Conservation (phyloP, 2,888 invertebrate genomes). For the Timema cristinae region DNA sequence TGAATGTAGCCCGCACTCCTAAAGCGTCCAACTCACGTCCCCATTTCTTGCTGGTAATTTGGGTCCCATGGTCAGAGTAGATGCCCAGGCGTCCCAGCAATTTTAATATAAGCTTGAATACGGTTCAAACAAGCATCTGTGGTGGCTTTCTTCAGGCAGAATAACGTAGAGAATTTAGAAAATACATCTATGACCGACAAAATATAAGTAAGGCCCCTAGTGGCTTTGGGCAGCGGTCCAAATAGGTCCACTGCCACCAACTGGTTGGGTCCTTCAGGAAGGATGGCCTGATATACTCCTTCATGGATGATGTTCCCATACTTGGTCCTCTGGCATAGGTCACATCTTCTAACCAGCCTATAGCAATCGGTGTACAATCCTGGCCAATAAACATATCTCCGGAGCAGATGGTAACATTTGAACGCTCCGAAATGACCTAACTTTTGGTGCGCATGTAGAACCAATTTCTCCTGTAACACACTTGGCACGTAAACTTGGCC, state of each 20-base stretch:
- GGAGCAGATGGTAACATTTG: neutral
- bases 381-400: neutral
- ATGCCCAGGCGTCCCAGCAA: neutral
- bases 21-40: neutral
- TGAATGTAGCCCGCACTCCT: neutral
- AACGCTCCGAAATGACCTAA: neutral
- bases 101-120: neutral
- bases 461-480: neutral
- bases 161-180: neutral
- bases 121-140: neutral
- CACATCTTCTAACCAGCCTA: neutral
- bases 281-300: neutral
- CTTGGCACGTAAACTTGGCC: neutral
- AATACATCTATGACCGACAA: conserved; percentile 9
- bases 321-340: conserved; percentile 2
- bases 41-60: neutral
- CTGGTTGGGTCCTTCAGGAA: neutral
- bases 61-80: neutral
- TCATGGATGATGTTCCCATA: neutral
- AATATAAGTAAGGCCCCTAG: neutral
- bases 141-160: neutral
- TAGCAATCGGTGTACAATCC: neutral
- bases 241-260: conserved; percentile 10
- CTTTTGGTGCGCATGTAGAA: neutral
- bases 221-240: conserved; percentile 6